These are phyloP conservation scores for Leuctra nigra DNA, from an alignment of 2,888 invertebrate species.

Conservation along the genomic window DNA sequence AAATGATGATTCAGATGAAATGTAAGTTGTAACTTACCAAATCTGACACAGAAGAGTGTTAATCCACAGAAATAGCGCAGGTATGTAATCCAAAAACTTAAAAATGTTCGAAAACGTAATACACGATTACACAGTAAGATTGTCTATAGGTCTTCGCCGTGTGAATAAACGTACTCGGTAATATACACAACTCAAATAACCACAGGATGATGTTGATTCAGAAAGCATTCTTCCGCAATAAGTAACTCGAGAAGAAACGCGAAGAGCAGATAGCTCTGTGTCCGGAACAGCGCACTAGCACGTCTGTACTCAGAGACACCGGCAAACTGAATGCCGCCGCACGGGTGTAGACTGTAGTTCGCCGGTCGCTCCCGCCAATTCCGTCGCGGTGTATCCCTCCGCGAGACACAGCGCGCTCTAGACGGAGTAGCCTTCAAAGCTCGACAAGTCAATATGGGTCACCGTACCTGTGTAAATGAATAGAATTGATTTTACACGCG, in stretches of 20 bases:
- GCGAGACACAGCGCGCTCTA: not conserved
- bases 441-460: not conserved
- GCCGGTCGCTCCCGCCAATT: not conserved
- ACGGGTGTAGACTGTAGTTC: not conserved
- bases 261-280: not conserved
- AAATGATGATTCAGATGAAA: not conserved
- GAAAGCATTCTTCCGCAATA: constrained; percentile 11
- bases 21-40: constrained; percentile 9
- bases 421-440: not conserved
- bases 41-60: not conserved
- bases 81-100: not conserved
- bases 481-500: too few species aligned
- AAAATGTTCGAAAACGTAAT: not conserved
- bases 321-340: constrained; percentile 1
- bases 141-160: constrained; percentile 14
- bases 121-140: not conserved
- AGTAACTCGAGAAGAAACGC: not conserved
- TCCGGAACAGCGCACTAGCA: not conserved
- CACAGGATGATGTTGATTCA: constrained; percentile 9
- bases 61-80: constrained; percentile 4
- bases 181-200: constrained; percentile 15
- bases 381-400: not conserved
- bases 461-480: too few species aligned
- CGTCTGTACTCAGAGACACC: not conserved
- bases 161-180: constrained; percentile 16